Evolutionary conservation across 1,140 invertebrate genomes (phyloP), one percentile per base, ranked within the genome.

Genomic region (Drosophila bifasciata): DNA sequence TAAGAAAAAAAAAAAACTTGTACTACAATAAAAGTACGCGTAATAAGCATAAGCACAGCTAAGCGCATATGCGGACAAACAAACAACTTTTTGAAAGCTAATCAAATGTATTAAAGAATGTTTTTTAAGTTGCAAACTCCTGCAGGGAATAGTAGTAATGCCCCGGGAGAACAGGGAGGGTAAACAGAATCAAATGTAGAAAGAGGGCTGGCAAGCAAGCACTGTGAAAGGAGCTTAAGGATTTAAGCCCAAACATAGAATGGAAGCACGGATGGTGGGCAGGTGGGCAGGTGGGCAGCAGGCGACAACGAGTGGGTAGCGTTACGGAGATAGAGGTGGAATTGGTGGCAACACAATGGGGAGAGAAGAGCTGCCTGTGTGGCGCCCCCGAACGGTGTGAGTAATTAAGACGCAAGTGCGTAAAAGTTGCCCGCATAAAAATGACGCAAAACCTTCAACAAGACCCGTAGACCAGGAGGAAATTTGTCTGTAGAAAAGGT

Each of bases 371-470:
- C 4, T 11, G 32, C 5, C 32, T 13, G 32, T 36, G 32, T 36
- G 32, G 32, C 32, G 32, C 11, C 41, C 40, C 49, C n/a, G n/a
- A 62, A 75, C 72, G 73, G 77, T 76, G 71, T 79, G 67, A 80
- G 77, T 80, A 80, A 80, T 80, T 76, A 80, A 75, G 77, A 80
- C 58, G 61, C 77, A 71, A 79, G 60, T 76, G 71, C 77, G 76
- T 79, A 80, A 66, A 71, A 75, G 59, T 75, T 79, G 52, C 51
- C 72, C 51, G 68, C 78, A 71, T 40, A 58, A 51, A 63, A 76
- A 62, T 81, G 73, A 81, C 68, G 58, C 61, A 79, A 69, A 67
- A 19, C 17, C 36, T 19, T 52, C 9, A 21, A 44, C 61, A 63
- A 60, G n/a, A n/a, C n/a, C 50, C 49, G 43, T 43, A 66, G 66